Evolutionary conservation across 2,888 invertebrate species (phyloP).

Genomic region (Ectobius pallidus): DNA sequence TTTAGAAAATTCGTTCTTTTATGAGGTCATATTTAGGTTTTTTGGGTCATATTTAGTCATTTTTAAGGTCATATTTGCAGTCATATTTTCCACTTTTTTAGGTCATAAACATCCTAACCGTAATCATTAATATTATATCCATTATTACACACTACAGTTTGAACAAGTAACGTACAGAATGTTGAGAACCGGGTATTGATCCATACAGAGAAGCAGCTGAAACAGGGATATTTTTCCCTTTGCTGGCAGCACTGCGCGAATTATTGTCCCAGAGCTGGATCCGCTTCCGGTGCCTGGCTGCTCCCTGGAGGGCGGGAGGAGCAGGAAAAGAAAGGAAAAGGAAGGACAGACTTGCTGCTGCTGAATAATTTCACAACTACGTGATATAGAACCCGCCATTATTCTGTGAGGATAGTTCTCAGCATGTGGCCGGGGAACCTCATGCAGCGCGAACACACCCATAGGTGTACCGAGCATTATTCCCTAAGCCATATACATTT

Average conservation of each 20-base stretch:
- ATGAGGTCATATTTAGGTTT: too few relatives aligned
- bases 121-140: too few relatives aligned
- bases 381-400: too few relatives aligned
- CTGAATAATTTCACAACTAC: neutral
- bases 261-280: neutral
- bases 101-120: too few relatives aligned
- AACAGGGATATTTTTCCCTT: neutral
- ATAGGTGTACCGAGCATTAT: neutral
- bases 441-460: neutral
- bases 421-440: neutral
- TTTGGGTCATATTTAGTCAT: too few relatives aligned
- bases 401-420: neutral
- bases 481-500: neutral
- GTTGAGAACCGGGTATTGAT: too few relatives aligned
- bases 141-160: too few relatives aligned
- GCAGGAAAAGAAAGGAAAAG: neutral
- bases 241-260: neutral
- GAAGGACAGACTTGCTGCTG: slow-evolving; percentile 6
- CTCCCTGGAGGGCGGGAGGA: neutral
- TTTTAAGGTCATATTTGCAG: too few relatives aligned
- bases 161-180: too few relatives aligned
- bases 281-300: slow-evolving; percentile 6
- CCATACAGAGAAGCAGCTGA: too few relatives aligned
- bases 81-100: too few relatives aligned
- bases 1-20: too few relatives aligned